phyloP scores from a whole-genome alignment of 2,888 invertebrate species.

The Saturnia pavonia region DNA sequence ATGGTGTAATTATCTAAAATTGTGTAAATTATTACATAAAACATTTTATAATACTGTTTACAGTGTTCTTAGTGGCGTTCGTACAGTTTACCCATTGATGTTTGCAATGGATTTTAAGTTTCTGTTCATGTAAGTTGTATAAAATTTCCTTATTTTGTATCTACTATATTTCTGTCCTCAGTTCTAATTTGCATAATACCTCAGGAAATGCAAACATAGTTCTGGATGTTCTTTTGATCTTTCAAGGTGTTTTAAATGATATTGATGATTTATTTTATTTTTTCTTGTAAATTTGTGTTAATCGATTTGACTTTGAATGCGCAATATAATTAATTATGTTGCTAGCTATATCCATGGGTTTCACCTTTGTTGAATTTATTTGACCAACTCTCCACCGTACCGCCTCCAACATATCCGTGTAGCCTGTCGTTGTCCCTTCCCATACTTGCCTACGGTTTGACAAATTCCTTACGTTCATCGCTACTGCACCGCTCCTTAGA shows the following conservation, averaged over 20 bases:
- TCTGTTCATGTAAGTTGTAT: constrained; percentile 36
- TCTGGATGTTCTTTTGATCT: not conserved
- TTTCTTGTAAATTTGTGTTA: not conserved
- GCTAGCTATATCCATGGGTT: too few species aligned
- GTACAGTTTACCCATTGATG: constrained; percentile 32
- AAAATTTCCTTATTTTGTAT: constrained; percentile 1
- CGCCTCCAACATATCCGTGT: too few species aligned
- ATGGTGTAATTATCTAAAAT: constrained; percentile 59
- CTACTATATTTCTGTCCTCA: not conserved
- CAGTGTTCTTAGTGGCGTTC: constrained; percentile 36
- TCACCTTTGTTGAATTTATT: too few species aligned
- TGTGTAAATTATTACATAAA: constrained; percentile 76
- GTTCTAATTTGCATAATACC: constrained; percentile 1
- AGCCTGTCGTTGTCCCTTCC: too few species aligned
- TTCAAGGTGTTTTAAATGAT: constrained; percentile 1
- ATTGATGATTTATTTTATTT: not conserved
- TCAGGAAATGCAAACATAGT: not conserved
- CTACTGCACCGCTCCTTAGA: too few species aligned
- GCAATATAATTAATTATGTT: not conserved
- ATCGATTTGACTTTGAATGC: constrained; percentile 11
- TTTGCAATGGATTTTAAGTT: constrained; percentile 42
- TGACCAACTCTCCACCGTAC: too few species aligned
- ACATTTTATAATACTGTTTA: constrained; percentile 40
- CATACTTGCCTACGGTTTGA: too few species aligned
- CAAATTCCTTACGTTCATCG: too few species aligned